Conservation (phyloP, 2,113 vertebrate genomes). For the Equus przewalskii region DNA sequence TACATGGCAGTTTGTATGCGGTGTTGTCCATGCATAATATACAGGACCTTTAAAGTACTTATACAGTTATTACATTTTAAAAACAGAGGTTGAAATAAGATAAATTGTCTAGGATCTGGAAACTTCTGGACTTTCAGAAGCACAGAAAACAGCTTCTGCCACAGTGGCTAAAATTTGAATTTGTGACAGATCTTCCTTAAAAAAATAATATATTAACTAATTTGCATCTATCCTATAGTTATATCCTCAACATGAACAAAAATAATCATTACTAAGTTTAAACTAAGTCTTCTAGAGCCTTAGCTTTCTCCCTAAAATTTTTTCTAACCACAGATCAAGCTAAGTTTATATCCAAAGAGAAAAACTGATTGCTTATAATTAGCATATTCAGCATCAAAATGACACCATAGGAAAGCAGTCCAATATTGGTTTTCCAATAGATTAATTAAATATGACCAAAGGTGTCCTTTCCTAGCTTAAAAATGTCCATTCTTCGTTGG, state of each 20-base stretch:
- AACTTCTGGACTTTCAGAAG: slow-evolving; percentile 37
- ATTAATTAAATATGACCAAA: background rate
- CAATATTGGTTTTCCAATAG: background rate
- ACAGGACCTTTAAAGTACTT: background rate
- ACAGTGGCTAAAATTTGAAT: background rate
- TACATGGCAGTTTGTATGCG: background rate
- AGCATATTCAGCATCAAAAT: background rate
- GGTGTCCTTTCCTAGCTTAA: background rate
- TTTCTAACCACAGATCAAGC: background rate
- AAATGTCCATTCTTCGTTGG: background rate
- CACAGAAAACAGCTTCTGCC: background rate
- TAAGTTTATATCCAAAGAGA: slow-evolving; percentile 14
- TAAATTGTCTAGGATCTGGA: background rate
- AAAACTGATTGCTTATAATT: background rate
- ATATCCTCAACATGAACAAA: background rate
- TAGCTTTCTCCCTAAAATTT: background rate
- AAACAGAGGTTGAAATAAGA: background rate
- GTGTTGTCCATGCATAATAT: background rate
- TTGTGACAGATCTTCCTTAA: background rate
- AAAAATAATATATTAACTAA: background rate
- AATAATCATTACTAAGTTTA: background rate
- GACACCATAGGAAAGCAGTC: background rate
- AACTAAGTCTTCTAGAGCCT: background rate
- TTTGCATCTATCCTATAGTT: background rate
- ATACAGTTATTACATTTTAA: background rate